Percentiles rank a stretch among this genome's conserved stretches.
Evolutionary conservation across 1,140 invertebrate genomes (phyloP).

Genomic region (Drosophila arawakana): DNA sequence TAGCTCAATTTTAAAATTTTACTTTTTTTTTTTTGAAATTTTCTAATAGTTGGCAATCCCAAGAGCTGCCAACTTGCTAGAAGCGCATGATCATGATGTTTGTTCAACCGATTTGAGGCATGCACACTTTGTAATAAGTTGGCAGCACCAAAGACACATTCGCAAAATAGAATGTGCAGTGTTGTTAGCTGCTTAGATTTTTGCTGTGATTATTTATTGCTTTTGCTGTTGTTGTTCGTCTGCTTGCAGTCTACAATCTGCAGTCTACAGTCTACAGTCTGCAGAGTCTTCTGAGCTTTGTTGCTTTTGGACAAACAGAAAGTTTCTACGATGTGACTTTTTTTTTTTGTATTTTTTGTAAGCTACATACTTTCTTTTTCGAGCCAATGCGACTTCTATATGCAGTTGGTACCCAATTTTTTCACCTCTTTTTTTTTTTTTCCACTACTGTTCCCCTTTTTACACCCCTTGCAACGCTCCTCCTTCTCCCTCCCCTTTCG

Average conservation of each 20-base stretch:
- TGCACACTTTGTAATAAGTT: conserved; percentile 6
- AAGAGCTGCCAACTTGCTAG: too few species aligned
- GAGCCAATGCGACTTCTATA: conserved; percentile 44
- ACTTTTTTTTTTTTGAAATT: too few species aligned
- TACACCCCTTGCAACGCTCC: not conserved
- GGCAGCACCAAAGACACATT: conserved; percentile 7
- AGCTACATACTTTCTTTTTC: conserved; percentile 68
- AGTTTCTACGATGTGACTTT: conserved; percentile 52
- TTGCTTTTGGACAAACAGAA: conserved; percentile 46
- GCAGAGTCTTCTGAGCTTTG: not conserved
- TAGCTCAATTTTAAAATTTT: too few species aligned
- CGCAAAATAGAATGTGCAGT: not conserved
- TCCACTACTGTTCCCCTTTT: not conserved
- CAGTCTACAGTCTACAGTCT: conserved; percentile 1
- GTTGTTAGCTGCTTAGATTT: not conserved
- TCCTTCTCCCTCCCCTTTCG: not conserved
- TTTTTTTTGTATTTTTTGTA: conserved; percentile 7
- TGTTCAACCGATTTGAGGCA: too few species aligned
- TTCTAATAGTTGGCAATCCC: too few species aligned
- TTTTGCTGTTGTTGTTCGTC: not conserved
- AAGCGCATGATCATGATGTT: too few species aligned
- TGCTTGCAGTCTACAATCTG: conserved; percentile 5
- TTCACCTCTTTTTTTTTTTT: not conserved
- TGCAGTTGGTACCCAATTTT: conserved; percentile 23
- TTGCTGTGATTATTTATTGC: not conserved